These are phyloP conservation scores for Melitaea athalia DNA, from an alignment of 2,888 invertebrate genomes.

Conservation along the genomic window DNA sequence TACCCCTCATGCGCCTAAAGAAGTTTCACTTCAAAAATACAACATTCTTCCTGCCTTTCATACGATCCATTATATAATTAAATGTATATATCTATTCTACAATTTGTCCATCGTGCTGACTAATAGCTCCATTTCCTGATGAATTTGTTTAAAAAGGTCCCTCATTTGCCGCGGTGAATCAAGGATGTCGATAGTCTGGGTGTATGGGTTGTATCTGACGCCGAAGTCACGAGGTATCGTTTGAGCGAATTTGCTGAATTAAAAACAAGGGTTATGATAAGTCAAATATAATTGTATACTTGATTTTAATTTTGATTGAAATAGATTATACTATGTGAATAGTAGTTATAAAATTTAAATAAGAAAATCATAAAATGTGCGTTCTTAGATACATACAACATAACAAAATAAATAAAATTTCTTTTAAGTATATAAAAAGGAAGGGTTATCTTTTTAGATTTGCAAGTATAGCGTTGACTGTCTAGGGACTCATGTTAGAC, in stretches of 20 bases:
- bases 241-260: constrained; percentile 91
- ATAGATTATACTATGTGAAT: no score
- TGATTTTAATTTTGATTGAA: no score
- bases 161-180: constrained; percentile 95
- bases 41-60: neutral
- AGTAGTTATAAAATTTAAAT: no score
- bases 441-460: no score
- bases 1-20: no score
- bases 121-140: constrained; percentile 89
- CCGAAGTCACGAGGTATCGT: constrained; percentile 96
- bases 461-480: no score
- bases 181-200: constrained; percentile 95
- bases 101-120: constrained; percentile 89
- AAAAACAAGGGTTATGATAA: neutral
- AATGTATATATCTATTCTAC: constrained; percentile 48
- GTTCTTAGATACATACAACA: no score
- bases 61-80: neutral
- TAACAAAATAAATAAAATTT: no score
- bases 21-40: no score
- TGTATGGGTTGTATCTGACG: constrained; percentile 97
- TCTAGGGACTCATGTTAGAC: no score
- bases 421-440: neutral
- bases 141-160: constrained; percentile 90
- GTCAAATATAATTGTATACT: neutral
- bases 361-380: no score